Conservation (phyloP, 2,797 vertebrate species). For the Pelobates cultripes region DNA sequence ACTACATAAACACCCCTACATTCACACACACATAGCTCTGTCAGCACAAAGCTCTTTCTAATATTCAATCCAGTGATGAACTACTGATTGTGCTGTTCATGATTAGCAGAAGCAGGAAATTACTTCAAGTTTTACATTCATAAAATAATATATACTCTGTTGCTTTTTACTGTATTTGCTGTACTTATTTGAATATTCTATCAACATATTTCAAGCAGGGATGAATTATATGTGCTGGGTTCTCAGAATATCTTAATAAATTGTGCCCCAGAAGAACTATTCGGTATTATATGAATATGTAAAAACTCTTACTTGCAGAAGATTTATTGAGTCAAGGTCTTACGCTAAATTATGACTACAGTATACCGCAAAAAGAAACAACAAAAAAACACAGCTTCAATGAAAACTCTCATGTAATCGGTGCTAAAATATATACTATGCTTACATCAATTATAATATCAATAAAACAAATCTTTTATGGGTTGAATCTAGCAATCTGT, state of each 20-base stretch:
- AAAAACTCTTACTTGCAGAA: neutral
- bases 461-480: no score
- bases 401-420: neutral
- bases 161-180: slow-evolving; percentile 17
- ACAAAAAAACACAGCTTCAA: slow-evolving; percentile 5
- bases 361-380: neutral
- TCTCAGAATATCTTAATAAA: slow-evolving; percentile 19
- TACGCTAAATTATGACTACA: slow-evolving; percentile 2
- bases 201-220: slow-evolving; percentile 5
- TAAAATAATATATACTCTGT: neutral
- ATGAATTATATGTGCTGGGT: slow-evolving; percentile 10
- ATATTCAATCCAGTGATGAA: neutral
- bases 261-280: slow-evolving; percentile 18
- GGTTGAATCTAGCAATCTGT: no score
- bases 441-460: no score
- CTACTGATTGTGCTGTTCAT: slow-evolving; percentile 15
- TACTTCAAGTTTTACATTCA: slow-evolving; percentile 8
- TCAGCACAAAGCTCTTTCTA: neutral
- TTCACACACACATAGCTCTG: no score
- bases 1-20: no score
- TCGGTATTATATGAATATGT: slow-evolving; percentile 29
- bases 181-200: slow-evolving; percentile 5
- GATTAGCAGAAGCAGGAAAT: neutral
- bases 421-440: no score
- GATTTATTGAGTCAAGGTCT: slow-evolving; percentile 9